Base-by-base conservation (phyloP, 2,888 invertebrate genomes). In the Acronicta leporina region DNA sequence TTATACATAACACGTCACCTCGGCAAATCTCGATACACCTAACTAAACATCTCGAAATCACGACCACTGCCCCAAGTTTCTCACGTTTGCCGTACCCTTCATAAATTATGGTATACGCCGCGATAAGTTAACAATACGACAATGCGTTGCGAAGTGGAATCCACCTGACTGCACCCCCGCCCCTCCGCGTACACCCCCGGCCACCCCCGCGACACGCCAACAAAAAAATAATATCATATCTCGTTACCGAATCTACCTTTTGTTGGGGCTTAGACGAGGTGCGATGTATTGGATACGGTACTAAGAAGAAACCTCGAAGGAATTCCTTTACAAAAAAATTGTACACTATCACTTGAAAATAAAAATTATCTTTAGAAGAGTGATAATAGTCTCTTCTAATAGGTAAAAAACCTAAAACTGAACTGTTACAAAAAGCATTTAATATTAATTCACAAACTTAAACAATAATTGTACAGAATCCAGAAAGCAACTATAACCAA, bases 201-300 rank as follows among this genome's bases (percentile, higher is more conserved):
- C 79, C 67, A 64, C 68, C 80, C 66, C 75, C 70, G 65, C 55
- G 68, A 68, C 55, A 41, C 27, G 47, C 38, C 64, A 75, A 38
- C 70, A 85, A 89, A 90, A 66, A 92, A 91, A 90, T 88, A 84
- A 89, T 89, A 89, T 89, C 87, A 90, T 91, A 92, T 92, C 91
- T 88, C 86, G 83, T 88, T 89, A 90, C 89, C 75, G 83, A 84
- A 91, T 92, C 89, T 88, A 83, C 83, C 87, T 87, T 87, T 89
- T 88, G 88, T 87, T 87, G 80, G 77, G 75, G 73, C 73, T 65
- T 61, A 64, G 55, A 55, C 46, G 46, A 57, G 62, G 43, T 55
- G 72, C 66, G 47, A 56, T 51, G 9, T 27, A 55, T 56, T 85
- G 86, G 88, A 91, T 85, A 70, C 56, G 90, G 81, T 60, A 81